A percentile compares a stretch with the other conserved stretches of the same genome.
phyloP scores from a whole-genome alignment of 2,113 vertebrate genomes.

The Periophthalmodon schlosseri region DNA sequence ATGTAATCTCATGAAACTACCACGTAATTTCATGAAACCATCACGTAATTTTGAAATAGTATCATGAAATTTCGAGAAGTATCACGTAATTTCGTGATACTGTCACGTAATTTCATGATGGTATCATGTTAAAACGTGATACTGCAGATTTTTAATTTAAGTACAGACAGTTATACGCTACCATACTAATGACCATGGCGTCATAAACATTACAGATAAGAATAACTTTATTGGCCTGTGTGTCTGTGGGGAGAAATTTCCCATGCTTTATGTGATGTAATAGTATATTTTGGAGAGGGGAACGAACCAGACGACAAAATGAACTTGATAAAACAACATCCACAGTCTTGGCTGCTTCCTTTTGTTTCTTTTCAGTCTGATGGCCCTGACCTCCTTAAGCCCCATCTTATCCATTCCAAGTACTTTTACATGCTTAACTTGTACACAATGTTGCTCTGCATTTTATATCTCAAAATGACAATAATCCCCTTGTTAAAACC shows the following conservation, averaged over 20 bases:
- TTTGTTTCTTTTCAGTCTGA: slow-evolving; percentile 70
- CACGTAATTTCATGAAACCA: too few species aligned
- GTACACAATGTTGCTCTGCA: slow-evolving; percentile 6
- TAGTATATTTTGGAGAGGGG: slow-evolving; percentile 76
- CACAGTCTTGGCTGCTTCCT: slow-evolving; percentile 65
- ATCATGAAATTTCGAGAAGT: too few species aligned
- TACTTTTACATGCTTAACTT: slow-evolving; percentile 24
- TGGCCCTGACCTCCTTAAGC: slow-evolving; percentile 50
- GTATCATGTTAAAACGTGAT: too few species aligned
- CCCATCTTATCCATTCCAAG: slow-evolving; percentile 14
- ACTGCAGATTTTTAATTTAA: too few species aligned
- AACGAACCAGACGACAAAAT: slow-evolving; percentile 63
- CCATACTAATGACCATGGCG: slow-evolving; percentile 33
- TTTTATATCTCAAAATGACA: slow-evolving; percentile 22
- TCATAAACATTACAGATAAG: slow-evolving; percentile 41
- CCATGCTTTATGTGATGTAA: slow-evolving; percentile 75
- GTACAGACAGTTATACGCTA: too few species aligned
- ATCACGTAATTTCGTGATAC: too few species aligned
- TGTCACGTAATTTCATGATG: too few species aligned
- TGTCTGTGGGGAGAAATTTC: slow-evolving; percentile 59
- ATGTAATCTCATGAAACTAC: too few species aligned
- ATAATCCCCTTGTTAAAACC: slow-evolving; percentile 30
- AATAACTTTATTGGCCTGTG: slow-evolving; percentile 28
- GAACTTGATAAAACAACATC: slow-evolving; percentile 75
- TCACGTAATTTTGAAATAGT: too few species aligned